A percentile compares a stretch with the other conserved stretches of the same genome.
Conservation (phyloP, 2,888 invertebrate species). For the Zygaena filipendulae region DNA sequence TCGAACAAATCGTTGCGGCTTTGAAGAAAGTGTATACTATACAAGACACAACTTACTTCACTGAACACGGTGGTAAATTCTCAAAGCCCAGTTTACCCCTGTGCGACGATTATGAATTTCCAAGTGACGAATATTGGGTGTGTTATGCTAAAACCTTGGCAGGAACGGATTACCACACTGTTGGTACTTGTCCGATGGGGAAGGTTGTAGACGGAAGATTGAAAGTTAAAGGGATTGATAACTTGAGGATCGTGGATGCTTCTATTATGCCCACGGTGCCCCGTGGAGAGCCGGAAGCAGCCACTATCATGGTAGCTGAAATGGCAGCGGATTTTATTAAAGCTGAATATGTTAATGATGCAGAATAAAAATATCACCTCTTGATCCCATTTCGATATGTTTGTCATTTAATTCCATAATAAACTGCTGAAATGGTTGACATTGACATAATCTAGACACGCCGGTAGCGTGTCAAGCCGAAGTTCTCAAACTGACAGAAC, state of each 20-base stretch:
- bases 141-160: slow-evolving; percentile 43
- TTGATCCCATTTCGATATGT: too few relatives aligned
- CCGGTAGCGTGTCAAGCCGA: too few relatives aligned
- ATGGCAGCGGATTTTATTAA: slow-evolving; percentile 34
- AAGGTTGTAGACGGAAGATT: slow-evolving; percentile 33
- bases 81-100: slow-evolving; percentile 28
- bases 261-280: slow-evolving; percentile 41
- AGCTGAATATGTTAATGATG: slow-evolving; percentile 3
- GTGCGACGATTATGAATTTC: slow-evolving; percentile 24
- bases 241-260: slow-evolving; percentile 44
- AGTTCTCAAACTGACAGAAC: too few relatives aligned
- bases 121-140: slow-evolving; percentile 36
- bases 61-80: not conserved
- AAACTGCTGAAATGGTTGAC: too few relatives aligned
- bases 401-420: too few relatives aligned
- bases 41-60: slow-evolving; percentile 29
- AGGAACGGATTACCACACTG: slow-evolving; percentile 49
- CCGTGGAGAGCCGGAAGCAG: slow-evolving; percentile 46
- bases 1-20: slow-evolving; percentile 30
- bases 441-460: too few relatives aligned
- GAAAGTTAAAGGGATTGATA: slow-evolving; percentile 28
- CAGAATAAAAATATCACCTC: too few relatives aligned
- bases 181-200: slow-evolving; percentile 46
- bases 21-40: slow-evolving; percentile 29
- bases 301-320: slow-evolving; percentile 16